Base-by-base conservation (phyloP, 2,113 vertebrate genomes). In the Bubo bubo region DNA sequence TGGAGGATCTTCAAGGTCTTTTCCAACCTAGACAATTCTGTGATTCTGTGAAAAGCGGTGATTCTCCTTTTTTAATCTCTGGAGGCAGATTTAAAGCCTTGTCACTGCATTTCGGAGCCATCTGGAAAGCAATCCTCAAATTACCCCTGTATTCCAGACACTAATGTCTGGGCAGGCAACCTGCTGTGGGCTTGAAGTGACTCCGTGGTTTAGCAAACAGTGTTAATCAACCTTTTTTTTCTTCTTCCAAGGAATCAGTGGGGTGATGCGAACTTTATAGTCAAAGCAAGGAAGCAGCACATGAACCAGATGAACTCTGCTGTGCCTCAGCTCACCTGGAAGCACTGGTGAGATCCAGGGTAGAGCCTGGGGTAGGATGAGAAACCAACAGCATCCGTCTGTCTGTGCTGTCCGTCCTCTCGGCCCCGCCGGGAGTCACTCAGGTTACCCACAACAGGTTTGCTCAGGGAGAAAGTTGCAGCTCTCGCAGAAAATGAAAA, bases 401-500 rank as follows among this genome's bases (percentile, higher is more conserved):
- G 32, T 5, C 71, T 18, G 28, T 10, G 27, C 47, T 12, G 2
- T 4, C n/a, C 1, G 1, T 10, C 60, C 5, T 0, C 30, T 32
- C 2, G 3, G 23, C 35, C 27, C 14, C 26, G 6, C 15, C 0
- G 0, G 47, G 32, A 19, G 15, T 35, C 20, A 2, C 39, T 15
- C 9, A 0, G 10, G 64, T 5, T 16, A 15, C 59, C 28, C 71
- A 10, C 22, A 4, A 0, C 21, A 27, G 39, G 17, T 58, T 75
- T 56, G 23, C 23, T 23, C 14, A 2, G 10, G 28, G 30, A 14
- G 21, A 35, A 47, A 28, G 4, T 8, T 50, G n/a, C 52, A 35
- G 52, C 52, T n/a, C 35, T 24, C 6, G 9, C 13, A 12, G n/a
- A 19, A 64, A 22, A 34, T 1, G 1, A 18, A 32, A 62, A 7